A percentile compares a stretch with the other conserved stretches of the same genome.
These are phyloP conservation scores for Zoanthus solanderi DNA, from an alignment of 92 coral and sea anemone species.

Conservation along the genomic window DNA sequence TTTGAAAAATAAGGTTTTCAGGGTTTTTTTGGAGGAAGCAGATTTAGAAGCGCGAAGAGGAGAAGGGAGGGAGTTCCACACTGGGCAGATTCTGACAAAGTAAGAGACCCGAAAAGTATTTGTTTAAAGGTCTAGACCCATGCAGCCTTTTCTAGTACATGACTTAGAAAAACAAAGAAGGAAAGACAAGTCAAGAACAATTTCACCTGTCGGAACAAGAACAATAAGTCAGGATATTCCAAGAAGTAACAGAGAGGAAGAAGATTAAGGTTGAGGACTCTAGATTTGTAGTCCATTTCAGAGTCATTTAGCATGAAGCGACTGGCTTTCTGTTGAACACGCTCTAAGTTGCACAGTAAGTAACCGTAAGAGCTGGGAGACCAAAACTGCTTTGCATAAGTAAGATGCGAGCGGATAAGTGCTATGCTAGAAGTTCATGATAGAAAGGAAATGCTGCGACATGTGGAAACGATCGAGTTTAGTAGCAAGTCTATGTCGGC, in stretches of 20 bases:
- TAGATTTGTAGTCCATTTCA: not conserved
- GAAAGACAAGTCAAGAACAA: not conserved
- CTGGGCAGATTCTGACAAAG: not conserved
- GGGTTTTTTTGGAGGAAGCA: not conserved
- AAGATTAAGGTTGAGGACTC: not conserved
- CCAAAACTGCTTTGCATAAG: too few relatives aligned
- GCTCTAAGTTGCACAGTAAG: too few relatives aligned
- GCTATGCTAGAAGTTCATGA: too few relatives aligned
- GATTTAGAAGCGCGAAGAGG: not conserved
- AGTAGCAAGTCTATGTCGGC: too few relatives aligned
- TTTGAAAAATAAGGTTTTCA: not conserved
- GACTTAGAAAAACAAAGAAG: not conserved
- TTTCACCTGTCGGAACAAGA: not conserved
- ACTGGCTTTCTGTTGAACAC: too few relatives aligned
- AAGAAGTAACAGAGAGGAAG: not conserved
- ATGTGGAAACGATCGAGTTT: too few relatives aligned
- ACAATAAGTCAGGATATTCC: not conserved
- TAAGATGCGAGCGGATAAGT: too few relatives aligned
- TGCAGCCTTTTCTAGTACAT: not conserved
- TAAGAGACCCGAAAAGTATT: not conserved
- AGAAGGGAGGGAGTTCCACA: not conserved
- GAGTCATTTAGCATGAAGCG: not conserved
- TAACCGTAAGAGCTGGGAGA: too few relatives aligned
- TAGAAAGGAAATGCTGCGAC: too few relatives aligned
- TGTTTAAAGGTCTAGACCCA: not conserved